Evolutionary conservation across 2,797 vertebrate species (phyloP).

Genomic region (Nannoperca australis): DNA sequence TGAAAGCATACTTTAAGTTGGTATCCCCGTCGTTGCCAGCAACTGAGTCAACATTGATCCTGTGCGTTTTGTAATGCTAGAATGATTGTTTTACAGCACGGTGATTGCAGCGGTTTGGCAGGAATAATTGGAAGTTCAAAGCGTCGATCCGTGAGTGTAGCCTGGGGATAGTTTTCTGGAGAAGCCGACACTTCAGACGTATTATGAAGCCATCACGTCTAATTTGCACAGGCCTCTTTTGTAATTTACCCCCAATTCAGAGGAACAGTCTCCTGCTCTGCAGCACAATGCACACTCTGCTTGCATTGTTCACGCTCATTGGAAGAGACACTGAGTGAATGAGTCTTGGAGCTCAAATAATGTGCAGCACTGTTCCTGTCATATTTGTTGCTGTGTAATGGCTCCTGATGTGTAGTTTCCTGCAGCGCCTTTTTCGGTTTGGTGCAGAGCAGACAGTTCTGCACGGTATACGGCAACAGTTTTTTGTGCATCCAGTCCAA

Average conservation of each 20-base stretch:
- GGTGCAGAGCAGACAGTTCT: slow-evolving; percentile 56
- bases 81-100: slow-evolving; percentile 69
- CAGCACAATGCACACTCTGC: slow-evolving; percentile 74
- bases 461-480: slow-evolving; percentile 32
- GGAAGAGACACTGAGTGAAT: slow-evolving; percentile 81
- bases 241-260: slow-evolving; percentile 80
- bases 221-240: slow-evolving; percentile 80
- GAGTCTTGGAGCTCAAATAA: slow-evolving; percentile 77
- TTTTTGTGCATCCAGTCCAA: slow-evolving; percentile 72
- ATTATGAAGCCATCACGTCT: slow-evolving; percentile 82
- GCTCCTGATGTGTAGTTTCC: slow-evolving; percentile 77
- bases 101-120: slow-evolving; percentile 75
- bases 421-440: slow-evolving; percentile 55
- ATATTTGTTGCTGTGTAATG: slow-evolving; percentile 78
- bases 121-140: slow-evolving; percentile 79
- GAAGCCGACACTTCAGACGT: slow-evolving; percentile 76
- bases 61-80: slow-evolving; percentile 44
- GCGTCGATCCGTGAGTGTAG: slow-evolving; percentile 65
- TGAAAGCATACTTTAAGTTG: slow-evolving; percentile 39
- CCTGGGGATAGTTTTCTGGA: slow-evolving; percentile 73
- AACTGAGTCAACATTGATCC: slow-evolving; percentile 67
- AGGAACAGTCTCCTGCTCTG: slow-evolving; percentile 70
- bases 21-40: slow-evolving; percentile 51
- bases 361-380: slow-evolving; percentile 75
- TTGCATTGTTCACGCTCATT: slow-evolving; percentile 79